Percentiles rank a stretch among this genome's conserved stretches.
These are phyloP conservation scores for Oriolus oriolus DNA, from an alignment of 2,113 vertebrate genomes.

Conservation along the genomic window DNA sequence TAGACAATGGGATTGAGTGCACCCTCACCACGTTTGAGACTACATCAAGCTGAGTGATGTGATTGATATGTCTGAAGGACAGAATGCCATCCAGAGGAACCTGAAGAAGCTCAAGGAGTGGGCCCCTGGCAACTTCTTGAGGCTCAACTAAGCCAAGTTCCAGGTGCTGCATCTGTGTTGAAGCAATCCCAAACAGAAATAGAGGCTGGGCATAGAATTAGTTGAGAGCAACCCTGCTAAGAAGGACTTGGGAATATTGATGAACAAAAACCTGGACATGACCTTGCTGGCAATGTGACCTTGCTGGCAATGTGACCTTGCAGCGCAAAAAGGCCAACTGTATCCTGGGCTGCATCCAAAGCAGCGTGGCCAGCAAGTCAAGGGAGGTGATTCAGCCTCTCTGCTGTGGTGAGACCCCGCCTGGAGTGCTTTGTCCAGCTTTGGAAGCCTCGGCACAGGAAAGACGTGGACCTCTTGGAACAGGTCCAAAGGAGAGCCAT, in stretches of 20 bases:
- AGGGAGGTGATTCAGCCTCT: neutral
- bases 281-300: neutral
- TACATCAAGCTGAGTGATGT: neutral
- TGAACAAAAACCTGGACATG: neutral
- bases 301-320: neutral
- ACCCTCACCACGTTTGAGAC: neutral
- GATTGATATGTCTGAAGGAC: neutral
- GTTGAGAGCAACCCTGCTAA: neutral
- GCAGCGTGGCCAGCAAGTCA: neutral
- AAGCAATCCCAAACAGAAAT: neutral
- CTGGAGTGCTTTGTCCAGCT: neutral
- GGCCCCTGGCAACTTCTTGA: neutral
- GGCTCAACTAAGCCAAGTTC: neutral
- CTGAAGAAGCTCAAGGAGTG: neutral
- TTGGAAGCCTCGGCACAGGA: neutral
- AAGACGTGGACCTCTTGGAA: neutral
- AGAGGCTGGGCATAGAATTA: neutral
- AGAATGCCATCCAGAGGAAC: neutral
- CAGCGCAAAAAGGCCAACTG: accelerated
- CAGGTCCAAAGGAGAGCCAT: neutral
- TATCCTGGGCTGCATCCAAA: neutral
- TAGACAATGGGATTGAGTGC: neutral
- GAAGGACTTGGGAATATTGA: neutral
- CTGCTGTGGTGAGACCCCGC: neutral
- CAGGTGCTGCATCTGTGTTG: neutral